phyloP scores from a whole-genome alignment of 2,888 invertebrate genomes.

The Taphrorychus bicolor region DNA sequence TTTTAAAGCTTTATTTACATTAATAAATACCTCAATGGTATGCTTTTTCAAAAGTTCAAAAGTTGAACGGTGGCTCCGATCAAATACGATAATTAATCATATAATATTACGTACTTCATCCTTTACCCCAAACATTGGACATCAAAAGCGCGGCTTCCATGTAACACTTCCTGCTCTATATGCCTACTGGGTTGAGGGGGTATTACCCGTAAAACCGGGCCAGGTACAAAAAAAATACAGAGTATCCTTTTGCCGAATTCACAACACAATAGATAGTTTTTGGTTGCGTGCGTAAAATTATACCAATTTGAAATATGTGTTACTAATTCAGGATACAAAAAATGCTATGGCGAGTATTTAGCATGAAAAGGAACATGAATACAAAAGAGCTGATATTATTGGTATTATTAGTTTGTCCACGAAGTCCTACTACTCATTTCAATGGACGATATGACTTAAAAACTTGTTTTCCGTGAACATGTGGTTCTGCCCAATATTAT shows the following conservation, averaged over 20 bases:
- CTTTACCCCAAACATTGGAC: no score
- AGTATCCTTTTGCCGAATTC: constrained; percentile 2
- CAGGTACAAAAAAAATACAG: not conserved
- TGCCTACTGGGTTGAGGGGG: no score
- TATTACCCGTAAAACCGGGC: not conserved
- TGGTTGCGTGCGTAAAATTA: constrained; percentile 33
- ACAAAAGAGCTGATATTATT: constrained; percentile 28
- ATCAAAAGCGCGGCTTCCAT: no score
- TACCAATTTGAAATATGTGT: constrained; percentile 36
- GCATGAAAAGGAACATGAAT: constrained; percentile 22
- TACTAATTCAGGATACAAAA: constrained; percentile 31
- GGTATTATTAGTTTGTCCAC: constrained; percentile 21
- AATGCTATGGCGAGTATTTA: constrained; percentile 16
- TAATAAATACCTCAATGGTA: no score
- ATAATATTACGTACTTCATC: no score
- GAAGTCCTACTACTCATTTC: not conserved
- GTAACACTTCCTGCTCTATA: no score
- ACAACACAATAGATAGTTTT: constrained; percentile 19
- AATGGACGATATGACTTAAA: not conserved
- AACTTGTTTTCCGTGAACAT: constrained; percentile 8
- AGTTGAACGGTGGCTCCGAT: no score
- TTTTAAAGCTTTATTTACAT: no score
- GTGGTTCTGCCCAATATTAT: not conserved
- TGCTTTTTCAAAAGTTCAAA: no score
- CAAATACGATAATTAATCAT: no score